A percentile compares a stretch with the other conserved stretches of the same genome.
phyloP scores from a whole-genome alignment of 1,140 invertebrate genomes.

The Liolophura sinensis region DNA sequence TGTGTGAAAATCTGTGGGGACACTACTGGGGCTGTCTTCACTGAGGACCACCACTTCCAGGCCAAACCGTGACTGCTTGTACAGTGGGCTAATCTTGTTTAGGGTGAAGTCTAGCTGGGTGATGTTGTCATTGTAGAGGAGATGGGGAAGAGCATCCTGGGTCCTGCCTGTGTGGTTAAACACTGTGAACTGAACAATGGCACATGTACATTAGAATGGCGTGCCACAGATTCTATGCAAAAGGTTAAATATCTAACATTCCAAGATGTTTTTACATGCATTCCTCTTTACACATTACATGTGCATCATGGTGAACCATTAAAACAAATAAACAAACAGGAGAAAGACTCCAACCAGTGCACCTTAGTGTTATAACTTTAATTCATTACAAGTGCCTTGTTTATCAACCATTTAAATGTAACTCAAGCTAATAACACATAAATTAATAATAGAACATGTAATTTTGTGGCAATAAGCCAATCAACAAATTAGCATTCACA shows the following conservation, averaged over 20 bases:
- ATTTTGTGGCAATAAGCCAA: no score
- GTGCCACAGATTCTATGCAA: background rate
- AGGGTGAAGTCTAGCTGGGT: conserved; percentile 68
- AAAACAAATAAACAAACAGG: no score
- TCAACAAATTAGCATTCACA: no score
- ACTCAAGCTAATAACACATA: no score
- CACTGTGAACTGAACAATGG: conserved; percentile 33
- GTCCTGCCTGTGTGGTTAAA: conserved; percentile 25
- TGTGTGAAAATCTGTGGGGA: conserved; percentile 51
- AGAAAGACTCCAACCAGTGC: no score
- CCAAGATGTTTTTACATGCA: no score
- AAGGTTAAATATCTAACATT: background rate
- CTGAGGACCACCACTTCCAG: conserved; percentile 62
- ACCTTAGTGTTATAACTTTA: no score
- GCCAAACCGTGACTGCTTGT: conserved; percentile 65
- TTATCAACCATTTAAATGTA: no score
- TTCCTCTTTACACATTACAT: background rate
- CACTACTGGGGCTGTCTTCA: conserved; percentile 49
- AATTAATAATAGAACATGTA: no score
- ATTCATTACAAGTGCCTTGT: no score
- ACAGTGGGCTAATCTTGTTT: conserved; percentile 63
- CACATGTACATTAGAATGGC: background rate
- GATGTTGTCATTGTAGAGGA: conserved; percentile 69
- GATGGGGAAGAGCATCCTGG: conserved; percentile 60
- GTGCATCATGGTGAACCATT: background rate